Evolutionary conservation across 2,797 vertebrate genomes (phyloP).

Genomic region (Melanotaenia parkinsoni): DNA sequence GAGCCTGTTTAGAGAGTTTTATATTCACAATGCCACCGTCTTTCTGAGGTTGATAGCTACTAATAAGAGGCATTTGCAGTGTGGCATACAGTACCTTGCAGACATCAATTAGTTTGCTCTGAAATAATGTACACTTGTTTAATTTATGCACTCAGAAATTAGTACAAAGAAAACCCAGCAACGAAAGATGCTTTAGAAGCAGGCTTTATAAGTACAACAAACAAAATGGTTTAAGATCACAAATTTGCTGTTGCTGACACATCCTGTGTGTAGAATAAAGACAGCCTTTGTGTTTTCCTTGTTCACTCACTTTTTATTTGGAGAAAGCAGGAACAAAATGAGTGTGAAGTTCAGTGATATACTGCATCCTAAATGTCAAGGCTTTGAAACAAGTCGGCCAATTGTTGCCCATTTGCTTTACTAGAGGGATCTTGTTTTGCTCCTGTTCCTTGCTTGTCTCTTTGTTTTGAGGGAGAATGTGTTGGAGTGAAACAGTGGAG

Average conservation of each 20-base stretch:
- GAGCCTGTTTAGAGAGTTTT: constrained; percentile 45
- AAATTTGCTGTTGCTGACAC: constrained; percentile 62
- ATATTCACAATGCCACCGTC: constrained; percentile 30
- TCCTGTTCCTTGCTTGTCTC: constrained; percentile 43
- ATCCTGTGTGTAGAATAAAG: constrained; percentile 66
- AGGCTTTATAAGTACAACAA: constrained; percentile 21
- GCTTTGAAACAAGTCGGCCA: constrained; percentile 69
- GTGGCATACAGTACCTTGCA: constrained; percentile 15
- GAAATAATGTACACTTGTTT: neutral
- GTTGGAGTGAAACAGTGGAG: constrained; percentile 13
- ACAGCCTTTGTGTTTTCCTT: constrained; percentile 45
- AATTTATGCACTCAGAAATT: neutral
- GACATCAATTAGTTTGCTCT: constrained; percentile 4
- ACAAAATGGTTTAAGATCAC: constrained; percentile 59
- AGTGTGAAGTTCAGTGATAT: constrained; percentile 66
- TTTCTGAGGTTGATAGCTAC: constrained; percentile 12
- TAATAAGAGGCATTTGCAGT: constrained; percentile 7
- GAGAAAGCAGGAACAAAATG: constrained; percentile 61
- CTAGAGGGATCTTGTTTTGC: constrained; percentile 72
- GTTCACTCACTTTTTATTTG: constrained; percentile 31
- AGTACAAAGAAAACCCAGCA: constrained; percentile 14
- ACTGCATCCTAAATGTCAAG: constrained; percentile 74
- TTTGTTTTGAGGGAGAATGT: constrained; percentile 58
- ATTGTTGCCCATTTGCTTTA: constrained; percentile 61
- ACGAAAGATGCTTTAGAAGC: constrained; percentile 47